Conservation (phyloP, 2,797 vertebrate species). For the Yasuhikotakia modesta region DNA sequence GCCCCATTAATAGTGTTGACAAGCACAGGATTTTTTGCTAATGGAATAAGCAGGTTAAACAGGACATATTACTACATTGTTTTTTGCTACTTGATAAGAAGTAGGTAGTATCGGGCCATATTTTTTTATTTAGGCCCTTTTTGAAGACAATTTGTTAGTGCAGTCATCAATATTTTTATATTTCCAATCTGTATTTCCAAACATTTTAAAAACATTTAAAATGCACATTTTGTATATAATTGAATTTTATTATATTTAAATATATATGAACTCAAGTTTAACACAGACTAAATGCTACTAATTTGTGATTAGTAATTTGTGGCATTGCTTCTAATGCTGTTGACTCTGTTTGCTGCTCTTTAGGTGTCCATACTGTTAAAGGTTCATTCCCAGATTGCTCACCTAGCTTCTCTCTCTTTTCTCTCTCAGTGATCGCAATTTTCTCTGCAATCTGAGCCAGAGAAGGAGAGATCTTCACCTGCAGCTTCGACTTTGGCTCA, state of each 20-base stretch:
- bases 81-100: background rate
- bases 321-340: background rate
- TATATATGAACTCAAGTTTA: too few relatives aligned
- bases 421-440: constrained; percentile 71
- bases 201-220: background rate
- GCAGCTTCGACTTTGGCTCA: constrained; percentile 79
- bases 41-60: background rate
- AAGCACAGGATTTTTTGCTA: background rate
- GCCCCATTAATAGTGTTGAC: background rate
- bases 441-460: constrained; percentile 83
- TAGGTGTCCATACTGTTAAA: background rate
- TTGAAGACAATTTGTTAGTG: too few relatives aligned
- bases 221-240: too few relatives aligned
- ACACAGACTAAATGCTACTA: background rate
- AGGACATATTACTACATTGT: background rate
- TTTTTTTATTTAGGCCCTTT: background rate
- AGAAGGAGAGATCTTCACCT: constrained; percentile 81
- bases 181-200: too few relatives aligned
- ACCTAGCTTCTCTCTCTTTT: constrained; percentile 68
- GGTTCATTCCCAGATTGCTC: constrained; percentile 9
- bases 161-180: too few relatives aligned
- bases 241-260: too few relatives aligned
- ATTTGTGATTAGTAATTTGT: too few relatives aligned
- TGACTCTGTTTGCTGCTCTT: background rate
- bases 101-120: background rate